Evolutionary conservation across 1,140 invertebrate genomes (phyloP), one percentile per base, ranked within the genome.

Genomic region (Phortica variegata): DNA sequence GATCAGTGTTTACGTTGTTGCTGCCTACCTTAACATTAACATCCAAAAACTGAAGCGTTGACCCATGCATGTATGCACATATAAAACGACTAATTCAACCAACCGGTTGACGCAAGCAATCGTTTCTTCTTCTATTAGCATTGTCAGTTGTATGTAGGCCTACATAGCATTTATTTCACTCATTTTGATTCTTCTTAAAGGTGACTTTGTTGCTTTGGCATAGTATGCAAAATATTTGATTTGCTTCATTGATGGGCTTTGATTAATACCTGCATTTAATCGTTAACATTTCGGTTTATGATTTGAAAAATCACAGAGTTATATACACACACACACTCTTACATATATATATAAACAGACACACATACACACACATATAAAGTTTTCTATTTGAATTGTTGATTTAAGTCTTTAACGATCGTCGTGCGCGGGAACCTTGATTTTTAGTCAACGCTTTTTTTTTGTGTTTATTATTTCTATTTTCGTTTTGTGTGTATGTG

Each of bases 91-190:
- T 42, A 33, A 40, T 42, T 21, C 37, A 46, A 40, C 41, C 55
- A 69, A 70, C 61, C 65, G 65, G 65, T 69, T 63, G 60, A 62
- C n/a, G n/a, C n/a, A n/a, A n/a, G n/a, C n/a, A n/a, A n/a, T n/a
- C n/a, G n/a, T n/a, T n/a, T n/a, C n/a, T n/a, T n/a, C 50, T 51
- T 45, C 49, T 51, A 43, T 52, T 38, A 29, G 19, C 12, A 21
- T 12, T 17, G 41, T 26, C 26, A 38, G 47, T 42, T 48, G 54
- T 50, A 63, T 65, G 47, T 60, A 68, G 63, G 63, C 63, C 63
- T 60, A 56, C 47, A 38, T 50, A 7, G 3, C 4, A 6, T 38
- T 16, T 26, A 26, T 26, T 26, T 26, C 5, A 6, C 10, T 26
- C 10, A 6, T 26, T 26, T 26, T 26, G 5, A 15, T 19, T 17